These are phyloP conservation scores for Eolophus roseicapilla DNA, from an alignment of 2,113 vertebrate genomes.

Conservation along the genomic window DNA sequence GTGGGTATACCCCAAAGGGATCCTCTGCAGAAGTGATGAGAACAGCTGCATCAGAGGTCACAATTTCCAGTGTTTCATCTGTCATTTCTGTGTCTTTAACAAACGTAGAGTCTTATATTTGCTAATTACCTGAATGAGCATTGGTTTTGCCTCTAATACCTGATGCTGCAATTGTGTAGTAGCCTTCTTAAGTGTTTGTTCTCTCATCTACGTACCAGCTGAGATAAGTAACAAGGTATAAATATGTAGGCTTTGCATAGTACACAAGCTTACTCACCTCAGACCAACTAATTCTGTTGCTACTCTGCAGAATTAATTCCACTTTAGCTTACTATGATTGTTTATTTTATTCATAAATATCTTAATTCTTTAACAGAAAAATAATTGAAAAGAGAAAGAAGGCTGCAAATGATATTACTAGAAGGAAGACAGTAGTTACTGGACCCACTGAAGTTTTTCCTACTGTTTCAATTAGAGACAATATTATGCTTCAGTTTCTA, in stretches of 20 bases:
- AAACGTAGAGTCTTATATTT: not conserved
- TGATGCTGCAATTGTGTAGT: not conserved
- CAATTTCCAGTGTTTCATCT: not conserved
- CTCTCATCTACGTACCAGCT: not conserved
- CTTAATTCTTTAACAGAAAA: not conserved
- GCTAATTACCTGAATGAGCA: not conserved
- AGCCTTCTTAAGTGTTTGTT: not conserved
- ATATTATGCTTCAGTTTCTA: slow-evolving; percentile 27
- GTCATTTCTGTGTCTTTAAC: not conserved
- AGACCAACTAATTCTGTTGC: not conserved
- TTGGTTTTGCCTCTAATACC: not conserved
- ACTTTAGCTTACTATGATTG: not conserved
- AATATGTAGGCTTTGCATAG: not conserved
- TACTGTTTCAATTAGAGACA: not conserved
- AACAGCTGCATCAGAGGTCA: not conserved
- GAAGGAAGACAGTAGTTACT: not conserved
- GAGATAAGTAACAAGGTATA: slow-evolving; percentile 13
- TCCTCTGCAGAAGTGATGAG: not conserved
- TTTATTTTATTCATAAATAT: not conserved
- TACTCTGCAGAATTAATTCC: not conserved
- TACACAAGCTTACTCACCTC: not conserved
- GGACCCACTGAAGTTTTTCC: not conserved
- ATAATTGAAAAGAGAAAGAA: not conserved
- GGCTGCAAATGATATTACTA: not conserved
- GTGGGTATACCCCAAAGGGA: not conserved